Conservation (phyloP, 1,140 invertebrate genomes). For the Phocides pigmalion region DNA sequence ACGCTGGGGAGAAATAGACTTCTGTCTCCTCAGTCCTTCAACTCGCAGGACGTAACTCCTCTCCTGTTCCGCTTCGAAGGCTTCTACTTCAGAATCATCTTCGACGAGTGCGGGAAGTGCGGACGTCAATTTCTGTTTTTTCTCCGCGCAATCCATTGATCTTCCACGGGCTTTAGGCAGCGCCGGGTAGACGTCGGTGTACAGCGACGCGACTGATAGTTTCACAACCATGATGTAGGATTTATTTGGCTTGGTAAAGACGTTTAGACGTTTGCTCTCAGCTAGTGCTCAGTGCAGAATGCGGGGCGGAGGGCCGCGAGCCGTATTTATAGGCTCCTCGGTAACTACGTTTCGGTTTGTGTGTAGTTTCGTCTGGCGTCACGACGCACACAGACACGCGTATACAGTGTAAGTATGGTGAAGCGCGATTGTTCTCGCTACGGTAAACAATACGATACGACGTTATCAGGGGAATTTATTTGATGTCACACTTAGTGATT, state of each 20-base stretch:
- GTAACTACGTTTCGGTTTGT: slow-evolving; percentile 51
- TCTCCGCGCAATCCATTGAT: slow-evolving; percentile 56
- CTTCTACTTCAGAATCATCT: slow-evolving; percentile 72
- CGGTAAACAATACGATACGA: slow-evolving; percentile 51
- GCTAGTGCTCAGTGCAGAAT: slow-evolving; percentile 57
- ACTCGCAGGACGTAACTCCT: slow-evolving; percentile 56
- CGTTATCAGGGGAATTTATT: slow-evolving; percentile 48
- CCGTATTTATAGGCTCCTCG: slow-evolving; percentile 65
- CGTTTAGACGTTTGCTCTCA: slow-evolving; percentile 57
- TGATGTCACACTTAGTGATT: slow-evolving; percentile 44
- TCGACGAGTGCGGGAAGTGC: slow-evolving; percentile 71
- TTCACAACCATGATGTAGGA: slow-evolving; percentile 70
- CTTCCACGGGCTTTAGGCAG: slow-evolving; percentile 57
- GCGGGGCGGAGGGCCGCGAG: slow-evolving; percentile 55
- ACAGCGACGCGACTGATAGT: slow-evolving; percentile 69
- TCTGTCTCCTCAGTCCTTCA: slow-evolving; percentile 65
- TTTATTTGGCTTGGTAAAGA: slow-evolving; percentile 37
- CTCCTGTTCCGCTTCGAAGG: slow-evolving; percentile 57
- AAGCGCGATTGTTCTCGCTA: slow-evolving; percentile 37
- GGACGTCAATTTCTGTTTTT: slow-evolving; percentile 58
- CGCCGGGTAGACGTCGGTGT: slow-evolving; percentile 72
- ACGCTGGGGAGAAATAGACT: slow-evolving; percentile 68
- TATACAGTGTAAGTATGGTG: slow-evolving; percentile 33
- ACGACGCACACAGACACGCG: slow-evolving; percentile 38
- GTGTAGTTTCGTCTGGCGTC: slow-evolving; percentile 58